phyloP scores from a whole-genome alignment of 2,797 vertebrate species.

The Tapera naevia region DNA sequence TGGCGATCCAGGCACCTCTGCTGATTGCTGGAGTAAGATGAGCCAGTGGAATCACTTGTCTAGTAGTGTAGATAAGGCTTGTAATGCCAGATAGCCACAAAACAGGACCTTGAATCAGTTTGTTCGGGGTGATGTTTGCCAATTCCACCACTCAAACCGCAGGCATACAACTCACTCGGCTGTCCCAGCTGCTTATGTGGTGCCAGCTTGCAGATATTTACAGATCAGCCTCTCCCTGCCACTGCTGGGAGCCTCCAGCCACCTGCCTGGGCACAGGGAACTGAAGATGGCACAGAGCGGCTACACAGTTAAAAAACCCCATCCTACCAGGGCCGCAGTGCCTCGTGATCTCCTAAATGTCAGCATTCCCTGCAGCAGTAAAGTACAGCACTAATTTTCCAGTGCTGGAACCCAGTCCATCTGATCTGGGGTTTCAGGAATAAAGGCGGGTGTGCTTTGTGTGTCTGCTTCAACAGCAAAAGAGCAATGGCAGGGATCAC shows the following conservation, averaged over 20 bases:
- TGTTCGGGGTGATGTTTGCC: not conserved
- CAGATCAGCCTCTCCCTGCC: not conserved
- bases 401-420: not conserved
- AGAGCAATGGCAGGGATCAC: not conserved
- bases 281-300: not conserved
- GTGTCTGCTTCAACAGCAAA: not conserved
- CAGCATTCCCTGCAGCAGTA: not conserved
- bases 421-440: not conserved
- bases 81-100: not conserved
- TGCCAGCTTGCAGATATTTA: not conserved
- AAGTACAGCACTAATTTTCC: not conserved
- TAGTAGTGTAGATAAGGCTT: not conserved
- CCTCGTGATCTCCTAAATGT: not conserved
- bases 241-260: not conserved
- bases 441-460: not conserved
- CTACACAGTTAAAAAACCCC: not conserved
- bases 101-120: not conserved
- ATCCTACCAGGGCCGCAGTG: fast-evolving
- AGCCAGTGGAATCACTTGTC: not conserved
- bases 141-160: fast-evolving
- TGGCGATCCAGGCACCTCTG: not conserved
- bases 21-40: not conserved
- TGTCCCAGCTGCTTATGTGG: not conserved
- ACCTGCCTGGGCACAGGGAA: not conserved
- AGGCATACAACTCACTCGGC: fast-evolving